Conservation (phyloP, 2,113 vertebrate genomes). For the Engystomops pustulosus region DNA sequence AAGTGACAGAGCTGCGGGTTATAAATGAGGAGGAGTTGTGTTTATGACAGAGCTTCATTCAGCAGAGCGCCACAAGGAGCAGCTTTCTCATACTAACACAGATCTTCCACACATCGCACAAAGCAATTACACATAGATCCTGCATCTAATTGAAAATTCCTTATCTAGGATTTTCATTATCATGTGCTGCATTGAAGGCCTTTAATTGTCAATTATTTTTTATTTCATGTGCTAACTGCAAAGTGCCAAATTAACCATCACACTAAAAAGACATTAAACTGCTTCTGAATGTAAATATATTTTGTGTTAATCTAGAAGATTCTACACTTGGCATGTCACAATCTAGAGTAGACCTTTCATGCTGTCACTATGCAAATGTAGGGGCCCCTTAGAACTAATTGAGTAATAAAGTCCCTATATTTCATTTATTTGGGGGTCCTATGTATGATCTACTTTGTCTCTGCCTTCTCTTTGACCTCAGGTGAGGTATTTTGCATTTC, state of each 20-base stretch:
- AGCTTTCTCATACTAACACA: neutral
- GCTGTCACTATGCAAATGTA: neutral
- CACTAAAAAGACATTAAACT: neutral
- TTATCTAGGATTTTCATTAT: constrained; percentile 34
- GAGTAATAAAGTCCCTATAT: too few species aligned
- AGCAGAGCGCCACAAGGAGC: neutral
- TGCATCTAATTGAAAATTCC: constrained; percentile 33
- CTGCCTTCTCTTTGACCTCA: too few species aligned
- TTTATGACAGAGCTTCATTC: neutral
- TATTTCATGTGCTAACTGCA: constrained; percentile 12
- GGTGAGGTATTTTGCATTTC: too few species aligned
- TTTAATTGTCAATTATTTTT: constrained; percentile 28
- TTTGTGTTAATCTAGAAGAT: neutral
- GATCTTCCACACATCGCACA: neutral
- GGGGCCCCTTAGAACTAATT: too few species aligned
- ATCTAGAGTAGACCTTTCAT: neutral
- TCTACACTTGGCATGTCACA: neutral
- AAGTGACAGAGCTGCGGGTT: neutral
- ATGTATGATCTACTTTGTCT: too few species aligned
- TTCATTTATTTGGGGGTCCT: too few species aligned
- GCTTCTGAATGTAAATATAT: constrained; percentile 4
- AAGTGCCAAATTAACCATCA: neutral
- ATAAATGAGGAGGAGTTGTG: neutral
- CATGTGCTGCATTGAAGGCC: neutral
- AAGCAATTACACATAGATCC: constrained; percentile 22